Evolutionary conservation across 1,140 invertebrate species (phyloP), one percentile per base, ranked within the genome.

Genomic region (Prorops nasuta): DNA sequence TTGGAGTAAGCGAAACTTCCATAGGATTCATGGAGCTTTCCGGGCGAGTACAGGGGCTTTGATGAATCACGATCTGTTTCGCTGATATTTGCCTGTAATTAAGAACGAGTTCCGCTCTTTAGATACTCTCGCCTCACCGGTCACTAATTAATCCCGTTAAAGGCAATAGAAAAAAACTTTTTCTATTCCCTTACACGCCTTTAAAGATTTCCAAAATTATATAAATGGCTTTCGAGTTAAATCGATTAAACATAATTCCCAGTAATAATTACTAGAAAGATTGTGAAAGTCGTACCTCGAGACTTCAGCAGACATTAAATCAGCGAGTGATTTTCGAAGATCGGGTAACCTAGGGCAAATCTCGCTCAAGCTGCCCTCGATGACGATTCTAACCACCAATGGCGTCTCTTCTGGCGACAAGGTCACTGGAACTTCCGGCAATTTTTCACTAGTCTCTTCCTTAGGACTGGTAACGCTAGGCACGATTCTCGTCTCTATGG

Each of bases 61-160:
- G 54, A 52, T 71, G 56, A 32, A 74, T 56, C 4, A 69, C 45
- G 35, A 76, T 61, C 63, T 71, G 72, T 17, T 48, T 54, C 3
- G 48, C 41, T 4, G 59, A 60, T 46, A 76, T 42, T 9, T 19
- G 53, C 28, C 74, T 77, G 60, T 9, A 63, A 69, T 32, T 44
- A 54, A 49, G 42, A 6, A 41, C 12, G 36, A 14, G 31, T 31
- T 31, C n/a, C 9, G 17, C 35, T 34, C 10, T 44, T 16, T 31
- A 3, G n/a, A 12, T 44, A 17, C 2, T 34, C 21, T n/a, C n/a
- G n/a, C n/a, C n/a, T n/a, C n/a, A n/a, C n/a, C n/a, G n/a, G n/a
- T n/a, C n/a, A n/a, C n/a, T n/a, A n/a, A n/a, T n/a, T n/a, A n/a
- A n/a, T n/a, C n/a, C n/a, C n/a, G n/a, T n/a, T n/a, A n/a, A n/a